Evolutionary conservation across 2,797 vertebrate species (phyloP), one percentile per base, ranked within the genome.

Genomic region (Calcarius lapponicus): DNA sequence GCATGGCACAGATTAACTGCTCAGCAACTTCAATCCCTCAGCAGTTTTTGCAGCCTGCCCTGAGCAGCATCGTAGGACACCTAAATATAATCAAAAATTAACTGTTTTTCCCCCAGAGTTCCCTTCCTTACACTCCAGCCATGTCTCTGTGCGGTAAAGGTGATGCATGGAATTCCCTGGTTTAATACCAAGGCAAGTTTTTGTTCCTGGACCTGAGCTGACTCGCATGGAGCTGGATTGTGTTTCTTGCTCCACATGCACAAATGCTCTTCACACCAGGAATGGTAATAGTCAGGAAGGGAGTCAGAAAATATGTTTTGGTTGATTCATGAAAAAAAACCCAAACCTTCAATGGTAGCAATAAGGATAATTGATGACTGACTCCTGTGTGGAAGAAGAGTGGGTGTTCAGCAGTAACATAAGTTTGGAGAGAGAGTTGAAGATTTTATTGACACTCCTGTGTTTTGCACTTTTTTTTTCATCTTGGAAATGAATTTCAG

Each of bases 401-500:
- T 1, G 26, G 19, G 18, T 61, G 67, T 85, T 95, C 56, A 87
- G 74, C 67, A 80, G 25, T 86, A 73, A 58, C 36, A 2, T 28
- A 60, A 75, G 32, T 88, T 86, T 79, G 80, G 65, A 76, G 45
- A 62, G 29, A 91, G 62, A 85, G 42, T 8, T 87, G 88, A 86
- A 93, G 70, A 80, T 91, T 93, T 95, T 92, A 94, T 92, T 91
- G 67, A 86, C 15, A 3, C 48, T 86, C 34, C 38, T 58, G 18
- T 84, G 56, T 86, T 84, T 76, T 85, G 53, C 86, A 78, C 13
- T 2, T 69, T 94, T 92, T 83, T 91, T 88, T 93, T 86, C 62
- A 56, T 94, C 65, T 82, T 82, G 53, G 69, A 83, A 93, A 93
- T 89, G 40, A 85, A 82, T 93, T 93, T 96, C 92, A 94, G 93